Evolutionary conservation across 2,888 invertebrate species (phyloP).

Genomic region (Cylloceria caligata): DNA sequence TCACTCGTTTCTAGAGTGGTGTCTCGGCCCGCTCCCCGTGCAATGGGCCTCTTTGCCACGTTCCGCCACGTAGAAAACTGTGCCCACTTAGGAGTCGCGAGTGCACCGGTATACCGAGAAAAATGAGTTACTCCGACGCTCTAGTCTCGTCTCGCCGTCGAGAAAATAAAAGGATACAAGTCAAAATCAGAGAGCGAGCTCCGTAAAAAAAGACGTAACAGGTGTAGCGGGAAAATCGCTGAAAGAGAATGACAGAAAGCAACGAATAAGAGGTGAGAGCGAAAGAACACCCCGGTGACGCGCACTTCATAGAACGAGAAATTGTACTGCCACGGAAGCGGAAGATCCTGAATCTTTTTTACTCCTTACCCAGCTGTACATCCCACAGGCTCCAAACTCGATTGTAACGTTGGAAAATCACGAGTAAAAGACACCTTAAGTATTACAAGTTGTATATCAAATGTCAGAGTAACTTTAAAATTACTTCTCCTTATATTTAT

Average conservation of each 20-base stretch:
- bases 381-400: not conserved
- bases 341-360: not conserved
- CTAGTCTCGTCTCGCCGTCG: not conserved
- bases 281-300: conserved; percentile 10
- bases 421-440: not conserved
- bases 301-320: conserved; percentile 19
- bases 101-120: conserved; percentile 18
- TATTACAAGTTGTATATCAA: not conserved
- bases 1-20: conserved; percentile 30
- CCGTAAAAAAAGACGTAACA: conserved; percentile 9
- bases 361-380: not conserved
- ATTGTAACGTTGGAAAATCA: conserved; percentile 16
- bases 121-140: conserved; percentile 45
- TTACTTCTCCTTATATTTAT: not conserved
- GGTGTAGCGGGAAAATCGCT: not conserved
- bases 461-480: not conserved
- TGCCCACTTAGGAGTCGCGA: conserved; percentile 24
- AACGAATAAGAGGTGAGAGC: conserved; percentile 2
- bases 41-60: conserved; percentile 34
- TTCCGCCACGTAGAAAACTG: conserved; percentile 33
- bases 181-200: not conserved
- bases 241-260: conserved; percentile 12
- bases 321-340: conserved; percentile 19
- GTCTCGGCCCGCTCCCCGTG: not conserved
- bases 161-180: conserved; percentile 1